Evolutionary conservation across 1,140 invertebrate genomes (phyloP), one percentile per base, ranked within the genome.

Genomic region (Teleopsis dalmanni): DNA sequence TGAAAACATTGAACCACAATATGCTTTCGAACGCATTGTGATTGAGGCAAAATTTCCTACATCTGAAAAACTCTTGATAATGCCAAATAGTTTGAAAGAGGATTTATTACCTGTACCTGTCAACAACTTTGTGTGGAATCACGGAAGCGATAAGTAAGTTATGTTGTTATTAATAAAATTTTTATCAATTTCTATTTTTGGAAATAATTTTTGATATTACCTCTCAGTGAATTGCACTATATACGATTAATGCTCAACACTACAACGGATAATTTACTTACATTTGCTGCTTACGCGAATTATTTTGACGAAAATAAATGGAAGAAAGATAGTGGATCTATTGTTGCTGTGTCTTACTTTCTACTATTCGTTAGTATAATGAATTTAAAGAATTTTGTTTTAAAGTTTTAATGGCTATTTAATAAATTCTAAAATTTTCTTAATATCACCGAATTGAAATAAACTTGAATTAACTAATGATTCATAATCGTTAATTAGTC

Each of bases 201-300:
- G 23, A 19, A 40, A n/a, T n/a, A n/a, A n/a, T n/a, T n/a, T n/a
- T n/a, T n/a, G n/a, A n/a, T n/a, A n/a, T n/a, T 23, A 3, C 6
- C 6, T 36, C 38, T 4, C 14, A 66, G 63, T n/a, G 45, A 61
- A 21, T 16, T 48, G 9, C 5, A 50, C 6, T 25, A 54, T 6
- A 44, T 57, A 0, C 53, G 47, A 11, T 60, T 53, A n/a, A 38
- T 26, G 0, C 14, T 60, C 16, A 38, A 49, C 3, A 21, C 50
- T 10, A 36, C 53, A 22, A n/a, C 55, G 9, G 13, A 16, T 13
- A 57, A 65, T 36, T 40, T 68, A 0, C 25, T 68, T 31, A 56
- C 60, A n/a, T 67, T 67, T 31, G 57, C 51, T 8, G 50, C 62
- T 26, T 68, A 68, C 41, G 64, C 60, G 0, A 68, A 67, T 14